These are phyloP conservation scores for Colossoma macropomum DNA, from an alignment of 2,113 vertebrate genomes.

Conservation along the genomic window DNA sequence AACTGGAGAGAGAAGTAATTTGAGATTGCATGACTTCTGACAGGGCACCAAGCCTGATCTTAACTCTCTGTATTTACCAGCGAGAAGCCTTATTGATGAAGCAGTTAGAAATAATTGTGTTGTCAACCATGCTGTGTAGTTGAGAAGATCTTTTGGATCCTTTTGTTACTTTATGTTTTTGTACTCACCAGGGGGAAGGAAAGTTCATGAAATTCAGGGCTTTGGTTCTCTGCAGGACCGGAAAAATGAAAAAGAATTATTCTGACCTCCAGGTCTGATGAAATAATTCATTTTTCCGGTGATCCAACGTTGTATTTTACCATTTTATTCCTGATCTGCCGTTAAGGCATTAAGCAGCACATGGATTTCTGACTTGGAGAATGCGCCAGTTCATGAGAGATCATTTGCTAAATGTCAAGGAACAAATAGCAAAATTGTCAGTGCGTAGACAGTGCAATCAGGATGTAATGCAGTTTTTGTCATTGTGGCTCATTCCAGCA, in stretches of 20 bases:
- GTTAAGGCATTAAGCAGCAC: neutral
- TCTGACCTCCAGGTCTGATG: neutral
- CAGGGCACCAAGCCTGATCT: constrained; percentile 3
- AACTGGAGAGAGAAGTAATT: constrained; percentile 16
- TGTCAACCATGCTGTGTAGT: constrained; percentile 27
- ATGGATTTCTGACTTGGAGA: neutral
- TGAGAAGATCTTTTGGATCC: constrained; percentile 5
- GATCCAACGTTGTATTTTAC: neutral
- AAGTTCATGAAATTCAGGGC: neutral
- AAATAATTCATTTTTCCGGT: neutral
- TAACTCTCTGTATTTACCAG: constrained; percentile 29
- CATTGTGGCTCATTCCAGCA: neutral
- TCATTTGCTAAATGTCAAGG: neutral
- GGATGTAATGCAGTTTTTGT: neutral
- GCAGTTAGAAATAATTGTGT: constrained; percentile 26
- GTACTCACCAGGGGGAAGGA: neutral
- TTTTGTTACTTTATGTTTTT: neutral
- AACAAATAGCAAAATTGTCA: neutral
- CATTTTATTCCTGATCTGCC: neutral
- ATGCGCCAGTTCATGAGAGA: neutral
- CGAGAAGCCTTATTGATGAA: constrained; percentile 28
- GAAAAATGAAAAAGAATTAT: neutral
- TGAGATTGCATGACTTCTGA: constrained; percentile 29
- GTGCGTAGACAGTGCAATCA: neutral
- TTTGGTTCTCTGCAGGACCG: neutral